A percentile compares a stretch with the other conserved stretches of the same genome.
Evolutionary conservation across 1,140 invertebrate genomes (phyloP).

Genomic region (Listronotus bonariensis): DNA sequence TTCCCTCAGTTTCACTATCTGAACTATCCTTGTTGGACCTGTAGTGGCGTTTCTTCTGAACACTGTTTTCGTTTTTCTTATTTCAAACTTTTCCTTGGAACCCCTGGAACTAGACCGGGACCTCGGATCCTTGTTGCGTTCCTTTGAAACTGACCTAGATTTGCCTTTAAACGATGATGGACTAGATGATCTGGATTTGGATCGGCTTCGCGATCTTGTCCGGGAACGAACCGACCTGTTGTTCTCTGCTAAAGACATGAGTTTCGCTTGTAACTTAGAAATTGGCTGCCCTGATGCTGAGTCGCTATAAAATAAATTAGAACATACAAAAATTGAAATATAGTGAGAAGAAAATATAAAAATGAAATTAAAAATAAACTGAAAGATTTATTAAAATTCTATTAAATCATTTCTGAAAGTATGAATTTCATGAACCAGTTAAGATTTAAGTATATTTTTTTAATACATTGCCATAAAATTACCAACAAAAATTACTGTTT

Average conservation of each 20-base stretch:
- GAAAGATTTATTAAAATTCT: too few species aligned
- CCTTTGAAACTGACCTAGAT: conserved; percentile 51
- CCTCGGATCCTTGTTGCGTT: conserved; percentile 34
- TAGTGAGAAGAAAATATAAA: too few species aligned
- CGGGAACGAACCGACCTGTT: conserved; percentile 54
- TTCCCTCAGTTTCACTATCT: conserved; percentile 60
- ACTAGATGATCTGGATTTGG: conserved; percentile 51
- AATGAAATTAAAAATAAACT: too few species aligned
- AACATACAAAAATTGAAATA: too few species aligned
- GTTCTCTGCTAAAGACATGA: conserved; percentile 63
- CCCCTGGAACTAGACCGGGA: conserved; percentile 50
- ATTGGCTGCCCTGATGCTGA: conserved; percentile 57
- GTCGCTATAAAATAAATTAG: conserved; percentile 37
- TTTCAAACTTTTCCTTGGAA: conserved; percentile 70
- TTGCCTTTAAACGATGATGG: conserved; percentile 50
- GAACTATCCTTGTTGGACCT: conserved; percentile 82
- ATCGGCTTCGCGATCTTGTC: conserved; percentile 46
- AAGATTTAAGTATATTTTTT: too few species aligned
- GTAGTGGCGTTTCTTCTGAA: conserved; percentile 83
- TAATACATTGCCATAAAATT: too few species aligned
- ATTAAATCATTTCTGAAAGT: too few species aligned
- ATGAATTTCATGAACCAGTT: too few species aligned
- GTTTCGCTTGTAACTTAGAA: conserved; percentile 63
- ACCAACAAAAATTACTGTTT: too few species aligned
- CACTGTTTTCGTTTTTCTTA: conserved; percentile 76